These are phyloP conservation scores for Sesamia nonagrioides DNA, from an alignment of 1,140 invertebrate species.

Conservation along the genomic window DNA sequence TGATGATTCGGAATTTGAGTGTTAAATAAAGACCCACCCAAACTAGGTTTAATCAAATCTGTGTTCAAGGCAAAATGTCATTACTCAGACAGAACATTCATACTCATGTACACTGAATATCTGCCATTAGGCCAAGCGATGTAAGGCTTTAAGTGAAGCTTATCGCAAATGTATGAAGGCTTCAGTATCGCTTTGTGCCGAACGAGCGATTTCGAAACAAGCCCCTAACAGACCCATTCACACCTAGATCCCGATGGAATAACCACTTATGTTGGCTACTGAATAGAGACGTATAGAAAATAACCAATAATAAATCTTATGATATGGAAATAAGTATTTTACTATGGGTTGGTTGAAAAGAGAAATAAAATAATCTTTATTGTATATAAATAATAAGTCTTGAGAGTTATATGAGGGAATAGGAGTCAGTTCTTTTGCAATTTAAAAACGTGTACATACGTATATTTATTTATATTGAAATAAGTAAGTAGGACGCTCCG, in stretches of 20 bases:
- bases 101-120: background rate
- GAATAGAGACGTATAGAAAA: background rate
- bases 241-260: conserved; percentile 5
- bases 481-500: no score
- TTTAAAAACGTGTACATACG: no score
- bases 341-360: background rate
- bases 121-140: conserved; percentile 14
- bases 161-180: conserved; percentile 32
- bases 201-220: conserved; percentile 23
- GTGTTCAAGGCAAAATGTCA: background rate
- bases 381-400: background rate
- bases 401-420: no score
- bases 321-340: background rate
- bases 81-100: background rate
- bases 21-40: background rate
- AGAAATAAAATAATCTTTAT: no score
- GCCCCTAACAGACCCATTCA: conserved; percentile 9
- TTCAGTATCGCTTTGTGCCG: conserved; percentile 20
- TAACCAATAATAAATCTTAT: background rate
- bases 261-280: background rate
- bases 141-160: conserved; percentile 30
- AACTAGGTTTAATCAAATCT: background rate
- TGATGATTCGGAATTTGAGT: no score
- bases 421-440: no score
- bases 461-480: no score